Evolutionary conservation across 2,113 vertebrate genomes (phyloP).

Genomic region (Aptenodytes patagonicus): DNA sequence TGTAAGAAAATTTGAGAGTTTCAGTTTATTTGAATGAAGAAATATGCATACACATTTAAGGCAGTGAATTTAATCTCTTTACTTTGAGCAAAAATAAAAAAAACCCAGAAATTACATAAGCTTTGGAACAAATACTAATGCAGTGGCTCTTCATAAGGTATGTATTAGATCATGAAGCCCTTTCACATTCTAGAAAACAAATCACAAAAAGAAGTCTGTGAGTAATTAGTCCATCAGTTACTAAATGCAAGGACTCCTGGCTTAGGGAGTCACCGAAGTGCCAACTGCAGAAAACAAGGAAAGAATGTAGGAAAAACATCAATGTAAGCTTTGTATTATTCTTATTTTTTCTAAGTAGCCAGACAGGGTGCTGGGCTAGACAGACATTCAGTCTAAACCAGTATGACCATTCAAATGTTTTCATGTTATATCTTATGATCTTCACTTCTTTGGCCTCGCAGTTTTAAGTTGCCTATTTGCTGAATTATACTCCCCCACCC

Average conservation of each 20-base stretch:
- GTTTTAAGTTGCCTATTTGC: not conserved
- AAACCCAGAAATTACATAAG: not conserved
- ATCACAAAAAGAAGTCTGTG: not conserved
- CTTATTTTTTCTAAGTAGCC: not conserved
- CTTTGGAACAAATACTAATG: not conserved
- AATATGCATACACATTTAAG: not conserved
- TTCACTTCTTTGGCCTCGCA: not conserved
- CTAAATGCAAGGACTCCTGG: not conserved
- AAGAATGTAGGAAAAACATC: not conserved
- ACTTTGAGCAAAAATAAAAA: not conserved
- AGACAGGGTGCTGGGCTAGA: not conserved
- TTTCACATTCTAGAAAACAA: not conserved
- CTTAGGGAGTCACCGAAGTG: not conserved
- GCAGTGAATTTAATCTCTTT: not conserved
- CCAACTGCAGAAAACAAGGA: not conserved
- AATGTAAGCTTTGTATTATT: not conserved
- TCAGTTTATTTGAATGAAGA: not conserved
- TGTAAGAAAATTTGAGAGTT: not conserved
- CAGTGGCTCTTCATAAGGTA: not conserved
- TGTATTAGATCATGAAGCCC: not conserved
- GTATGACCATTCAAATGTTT: not conserved
- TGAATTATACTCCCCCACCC: not conserved
- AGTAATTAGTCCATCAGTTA: not conserved
- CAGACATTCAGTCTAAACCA: not conserved
- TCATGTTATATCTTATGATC: not conserved